Conservation (phyloP, 1,140 invertebrate genomes). For the Heliconius melpomene region DNA sequence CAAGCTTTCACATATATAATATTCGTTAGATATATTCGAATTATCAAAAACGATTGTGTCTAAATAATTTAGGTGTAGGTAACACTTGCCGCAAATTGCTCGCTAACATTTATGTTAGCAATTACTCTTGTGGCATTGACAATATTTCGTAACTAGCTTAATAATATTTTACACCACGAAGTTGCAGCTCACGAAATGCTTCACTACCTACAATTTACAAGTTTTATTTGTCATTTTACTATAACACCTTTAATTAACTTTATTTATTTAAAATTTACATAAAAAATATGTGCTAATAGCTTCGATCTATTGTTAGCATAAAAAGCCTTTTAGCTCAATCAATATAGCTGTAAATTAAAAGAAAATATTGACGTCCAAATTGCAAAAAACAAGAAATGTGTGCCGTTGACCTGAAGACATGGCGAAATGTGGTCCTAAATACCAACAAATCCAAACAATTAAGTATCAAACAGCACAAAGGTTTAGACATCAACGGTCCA, state of each 20-base stretch:
- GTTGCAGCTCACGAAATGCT: slow-evolving; percentile 49
- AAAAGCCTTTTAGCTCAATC: slow-evolving; percentile 29
- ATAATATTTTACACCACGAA: slow-evolving; percentile 64
- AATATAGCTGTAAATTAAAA: slow-evolving; percentile 31
- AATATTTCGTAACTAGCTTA: slow-evolving; percentile 61
- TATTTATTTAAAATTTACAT: slow-evolving; percentile 12
- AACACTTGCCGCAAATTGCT: slow-evolving; percentile 37
- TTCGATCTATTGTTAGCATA: slow-evolving; percentile 14
- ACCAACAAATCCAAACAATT: slow-evolving; percentile 59
- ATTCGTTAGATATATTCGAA: not conserved
- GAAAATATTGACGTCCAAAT: slow-evolving; percentile 30
- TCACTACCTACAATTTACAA: not conserved
- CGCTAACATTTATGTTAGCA: slow-evolving; percentile 41
- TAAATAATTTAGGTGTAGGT: slow-evolving; percentile 25
- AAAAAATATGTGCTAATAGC: slow-evolving; percentile 33
- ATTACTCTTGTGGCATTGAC: slow-evolving; percentile 63
- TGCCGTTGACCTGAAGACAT: slow-evolving; percentile 46
- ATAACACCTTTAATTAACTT: not conserved
- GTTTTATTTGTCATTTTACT: not conserved
- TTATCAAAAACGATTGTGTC: slow-evolving; percentile 44
- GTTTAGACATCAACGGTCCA: slow-evolving; percentile 67
- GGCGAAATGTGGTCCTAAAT: slow-evolving; percentile 53
- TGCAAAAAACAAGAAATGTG: slow-evolving; percentile 36
- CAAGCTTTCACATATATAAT: too few relatives aligned
- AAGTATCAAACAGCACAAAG: slow-evolving; percentile 62